A percentile compares a stretch with the other conserved stretches of the same genome.
phyloP scores from a whole-genome alignment of 2,888 invertebrate species.

The Spialia ferax region DNA sequence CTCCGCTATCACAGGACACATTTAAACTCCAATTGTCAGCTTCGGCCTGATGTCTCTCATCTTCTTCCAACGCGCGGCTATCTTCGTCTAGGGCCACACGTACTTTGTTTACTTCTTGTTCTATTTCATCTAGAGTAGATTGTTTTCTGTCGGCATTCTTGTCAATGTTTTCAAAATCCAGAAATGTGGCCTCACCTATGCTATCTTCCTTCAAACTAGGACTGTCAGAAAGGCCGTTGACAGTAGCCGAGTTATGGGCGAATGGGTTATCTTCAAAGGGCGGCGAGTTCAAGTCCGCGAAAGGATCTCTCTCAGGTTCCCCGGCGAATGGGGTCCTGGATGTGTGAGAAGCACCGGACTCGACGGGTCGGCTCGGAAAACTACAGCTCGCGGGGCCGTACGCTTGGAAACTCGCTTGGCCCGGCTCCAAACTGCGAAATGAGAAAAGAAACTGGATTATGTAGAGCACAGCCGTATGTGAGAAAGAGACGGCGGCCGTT shows the following conservation, averaged over 20 bases:
- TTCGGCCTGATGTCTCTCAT: slow-evolving; percentile 77
- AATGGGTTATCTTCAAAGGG: slow-evolving; percentile 64
- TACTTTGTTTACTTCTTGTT: slow-evolving; percentile 82
- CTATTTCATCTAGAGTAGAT: slow-evolving; percentile 80
- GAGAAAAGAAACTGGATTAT: slow-evolving; percentile 84
- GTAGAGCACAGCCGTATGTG: slow-evolving; percentile 73
- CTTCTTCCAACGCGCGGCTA: slow-evolving; percentile 79
- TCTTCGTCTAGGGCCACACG: slow-evolving; percentile 81
- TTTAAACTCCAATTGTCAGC: slow-evolving; percentile 83
- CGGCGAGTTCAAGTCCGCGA: slow-evolving; percentile 68
- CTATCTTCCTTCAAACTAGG: slow-evolving; percentile 71
- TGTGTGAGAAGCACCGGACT: slow-evolving; percentile 77
- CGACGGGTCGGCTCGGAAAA: slow-evolving; percentile 82
- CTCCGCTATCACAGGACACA: slow-evolving; percentile 86
- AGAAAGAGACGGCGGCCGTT: slow-evolving; percentile 79
- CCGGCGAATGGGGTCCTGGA: slow-evolving; percentile 62
- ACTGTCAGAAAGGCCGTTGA: slow-evolving; percentile 61
- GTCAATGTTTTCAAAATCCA: slow-evolving; percentile 76
- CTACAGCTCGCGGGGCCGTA: slow-evolving; percentile 81
- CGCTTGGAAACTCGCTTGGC: slow-evolving; percentile 86
- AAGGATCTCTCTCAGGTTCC: slow-evolving; percentile 73
- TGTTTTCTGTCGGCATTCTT: slow-evolving; percentile 67
- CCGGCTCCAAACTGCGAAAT: slow-evolving; percentile 87
- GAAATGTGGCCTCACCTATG: slow-evolving; percentile 79
- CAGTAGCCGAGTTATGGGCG: slow-evolving; percentile 59